A percentile compares a stretch with the other conserved stretches of the same genome.
Evolutionary conservation across 2,113 vertebrate genomes (phyloP).

Genomic region (Arenaria interpres): DNA sequence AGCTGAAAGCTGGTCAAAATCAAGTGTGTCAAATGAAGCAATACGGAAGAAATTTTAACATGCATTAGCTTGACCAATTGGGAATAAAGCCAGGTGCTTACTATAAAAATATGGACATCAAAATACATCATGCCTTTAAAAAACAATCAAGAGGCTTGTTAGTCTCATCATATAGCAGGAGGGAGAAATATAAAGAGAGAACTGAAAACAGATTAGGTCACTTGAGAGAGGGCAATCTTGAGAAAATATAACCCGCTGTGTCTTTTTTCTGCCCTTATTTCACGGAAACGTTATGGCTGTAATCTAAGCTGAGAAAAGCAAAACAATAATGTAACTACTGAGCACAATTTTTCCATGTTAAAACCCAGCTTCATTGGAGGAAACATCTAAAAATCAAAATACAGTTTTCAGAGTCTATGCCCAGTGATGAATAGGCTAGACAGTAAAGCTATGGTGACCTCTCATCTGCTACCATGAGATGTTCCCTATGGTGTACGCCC

Average conservation of each 20-base stretch:
- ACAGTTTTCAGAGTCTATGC: not conserved
- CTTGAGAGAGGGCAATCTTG: not conserved
- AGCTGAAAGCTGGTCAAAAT: not conserved
- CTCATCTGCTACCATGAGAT: not conserved
- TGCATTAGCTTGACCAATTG: not conserved
- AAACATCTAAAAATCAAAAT: not conserved
- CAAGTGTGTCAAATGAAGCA: not conserved
- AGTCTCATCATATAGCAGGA: not conserved
- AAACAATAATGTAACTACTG: not conserved
- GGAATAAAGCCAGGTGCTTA: not conserved
- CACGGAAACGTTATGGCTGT: not conserved
- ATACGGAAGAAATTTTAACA: not conserved
- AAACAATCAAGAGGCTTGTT: not conserved
- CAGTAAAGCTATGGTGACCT: not conserved
- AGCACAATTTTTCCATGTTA: not conserved
- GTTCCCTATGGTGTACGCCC: not conserved
- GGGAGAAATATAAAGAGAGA: not conserved
- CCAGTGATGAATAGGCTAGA: not conserved
- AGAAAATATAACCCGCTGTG: not conserved
- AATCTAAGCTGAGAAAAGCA: not conserved
- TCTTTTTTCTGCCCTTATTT: not conserved
- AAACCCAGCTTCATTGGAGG: not conserved
- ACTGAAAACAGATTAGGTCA: not conserved
- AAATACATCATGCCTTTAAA: not conserved
- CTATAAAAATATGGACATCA: not conserved